These are phyloP conservation scores for Diplodus sargus DNA, from an alignment of 2,797 vertebrate species.

Conservation along the genomic window DNA sequence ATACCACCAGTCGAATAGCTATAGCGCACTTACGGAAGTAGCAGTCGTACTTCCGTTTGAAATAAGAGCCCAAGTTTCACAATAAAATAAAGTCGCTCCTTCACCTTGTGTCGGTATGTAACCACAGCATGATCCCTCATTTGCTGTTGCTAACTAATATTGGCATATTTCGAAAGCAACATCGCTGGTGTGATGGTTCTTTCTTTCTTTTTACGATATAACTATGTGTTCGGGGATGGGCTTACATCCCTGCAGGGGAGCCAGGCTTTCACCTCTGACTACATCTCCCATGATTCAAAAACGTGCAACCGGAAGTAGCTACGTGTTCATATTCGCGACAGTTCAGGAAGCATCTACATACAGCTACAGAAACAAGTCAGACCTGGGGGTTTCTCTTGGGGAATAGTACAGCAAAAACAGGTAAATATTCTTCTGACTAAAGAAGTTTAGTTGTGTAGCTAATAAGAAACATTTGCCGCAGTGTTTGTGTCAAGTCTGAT, in stretches of 20 bases:
- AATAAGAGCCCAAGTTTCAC: not conserved
- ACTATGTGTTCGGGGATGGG: not conserved
- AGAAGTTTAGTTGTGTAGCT: not conserved
- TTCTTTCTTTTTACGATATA: too few species aligned
- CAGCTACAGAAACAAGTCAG: constrained; percentile 35
- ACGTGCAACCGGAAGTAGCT: constrained; percentile 58
- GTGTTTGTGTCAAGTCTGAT: rapidly evolving
- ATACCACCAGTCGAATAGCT: constrained; percentile 18
- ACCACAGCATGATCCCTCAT: not conserved
- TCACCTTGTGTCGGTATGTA: not conserved
- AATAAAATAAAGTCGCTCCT: constrained; percentile 33
- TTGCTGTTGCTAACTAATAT: too few species aligned
- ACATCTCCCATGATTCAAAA: constrained; percentile 65
- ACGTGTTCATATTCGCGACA: constrained; percentile 76
- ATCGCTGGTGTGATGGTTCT: too few species aligned
- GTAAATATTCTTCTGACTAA: constrained; percentile 32
- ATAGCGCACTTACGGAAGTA: constrained; percentile 59
- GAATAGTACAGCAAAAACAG: constrained; percentile 47
- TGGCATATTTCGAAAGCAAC: not conserved
- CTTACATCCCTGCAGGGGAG: not conserved
- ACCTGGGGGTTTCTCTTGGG: constrained; percentile 39
- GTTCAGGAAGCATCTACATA: constrained; percentile 65
- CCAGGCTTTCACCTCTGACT: constrained; percentile 12
- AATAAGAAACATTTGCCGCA: rapidly evolving
- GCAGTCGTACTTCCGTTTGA: constrained; percentile 24